These are phyloP conservation scores for Cassiopea andromeda DNA, from an alignment of 30 jellyfish, hydroid and myxozoan genomes.

Conservation along the genomic window DNA sequence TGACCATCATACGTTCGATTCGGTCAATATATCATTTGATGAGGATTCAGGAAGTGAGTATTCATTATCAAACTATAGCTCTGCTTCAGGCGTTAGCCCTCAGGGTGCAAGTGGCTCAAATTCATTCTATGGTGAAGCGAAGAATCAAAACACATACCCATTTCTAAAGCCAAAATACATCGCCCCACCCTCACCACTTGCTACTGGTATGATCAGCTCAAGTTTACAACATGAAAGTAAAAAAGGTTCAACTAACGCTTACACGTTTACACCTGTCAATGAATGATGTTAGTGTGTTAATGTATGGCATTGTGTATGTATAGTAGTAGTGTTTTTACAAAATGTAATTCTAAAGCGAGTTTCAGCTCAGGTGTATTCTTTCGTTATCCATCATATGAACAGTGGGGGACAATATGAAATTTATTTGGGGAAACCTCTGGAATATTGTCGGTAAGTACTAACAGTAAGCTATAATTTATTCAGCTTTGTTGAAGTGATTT, in stretches of 20 bases:
- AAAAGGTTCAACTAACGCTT: constrained; percentile 54
- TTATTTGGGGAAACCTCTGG: too few species aligned
- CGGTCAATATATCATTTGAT: constrained; percentile 73
- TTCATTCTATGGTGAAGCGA: constrained; percentile 80
- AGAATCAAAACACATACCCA: constrained; percentile 63
- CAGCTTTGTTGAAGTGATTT: too few species aligned
- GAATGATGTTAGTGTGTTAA: constrained; percentile 24
- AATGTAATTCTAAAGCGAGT: too few species aligned
- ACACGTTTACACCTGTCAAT: constrained; percentile 92
- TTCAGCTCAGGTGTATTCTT: too few species aligned
- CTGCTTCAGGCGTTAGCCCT: constrained; percentile 53
- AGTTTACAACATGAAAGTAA: constrained; percentile 57
- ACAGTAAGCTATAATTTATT: too few species aligned
- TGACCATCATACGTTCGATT: constrained; percentile 65
- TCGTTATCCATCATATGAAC: too few species aligned
- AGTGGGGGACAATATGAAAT: too few species aligned
- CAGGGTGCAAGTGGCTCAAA: constrained; percentile 17
- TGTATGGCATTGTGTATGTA: too few species aligned
- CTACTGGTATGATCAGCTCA: constrained; percentile 92
- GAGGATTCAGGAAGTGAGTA: constrained; percentile 95
- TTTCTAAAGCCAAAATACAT: constrained; percentile 93
- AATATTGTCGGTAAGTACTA: too few species aligned
- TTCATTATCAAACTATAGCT: constrained; percentile 31
- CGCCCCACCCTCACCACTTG: constrained; percentile 99
- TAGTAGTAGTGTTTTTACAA: too few species aligned